Conservation (phyloP, 2,888 invertebrate species). For the Augochlorella aurata region DNA sequence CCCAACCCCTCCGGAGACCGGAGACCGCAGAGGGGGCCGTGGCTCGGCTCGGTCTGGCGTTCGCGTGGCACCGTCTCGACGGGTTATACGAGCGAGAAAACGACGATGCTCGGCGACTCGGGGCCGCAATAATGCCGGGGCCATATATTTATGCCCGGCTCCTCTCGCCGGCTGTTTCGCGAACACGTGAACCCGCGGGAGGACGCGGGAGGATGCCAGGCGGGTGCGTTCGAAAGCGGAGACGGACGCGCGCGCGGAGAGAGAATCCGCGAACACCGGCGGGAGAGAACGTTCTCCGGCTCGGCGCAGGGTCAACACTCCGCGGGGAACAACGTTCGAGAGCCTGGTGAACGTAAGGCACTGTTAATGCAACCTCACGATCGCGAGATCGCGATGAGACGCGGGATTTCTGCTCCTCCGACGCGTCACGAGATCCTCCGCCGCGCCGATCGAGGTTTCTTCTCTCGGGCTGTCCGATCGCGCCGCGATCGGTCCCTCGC, state of each 20-base stretch:
- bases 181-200: conserved; percentile 41
- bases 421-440: conserved; percentile 65
- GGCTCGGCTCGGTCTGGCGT: not conserved
- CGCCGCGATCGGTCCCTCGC: not conserved
- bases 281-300: not conserved
- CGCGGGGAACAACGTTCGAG: conserved; percentile 20
- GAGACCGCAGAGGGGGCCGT: not conserved
- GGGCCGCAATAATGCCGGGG: conserved; percentile 38
- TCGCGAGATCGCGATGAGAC: conserved; percentile 73
- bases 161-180: conserved; percentile 34
- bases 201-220: conserved; percentile 30
- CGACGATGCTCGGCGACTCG: conserved; percentile 39
- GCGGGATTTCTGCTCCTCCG: conserved; percentile 57
- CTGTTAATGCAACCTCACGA: conserved; percentile 70
- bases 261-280: conserved; percentile 13
- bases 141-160: conserved; percentile 46
- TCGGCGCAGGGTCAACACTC: conserved; percentile 49
- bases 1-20: not conserved
- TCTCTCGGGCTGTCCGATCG: conserved; percentile 21
- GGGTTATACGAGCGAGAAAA: conserved; percentile 31
- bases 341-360: conserved; percentile 50
- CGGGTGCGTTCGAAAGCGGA: conserved; percentile 57
- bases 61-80: conserved; percentile 6
- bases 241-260: conserved; percentile 39
- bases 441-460: conserved; percentile 49